These are phyloP conservation scores for Prolemur simus DNA, from an alignment of 2,113 vertebrate genomes.

Conservation along the genomic window DNA sequence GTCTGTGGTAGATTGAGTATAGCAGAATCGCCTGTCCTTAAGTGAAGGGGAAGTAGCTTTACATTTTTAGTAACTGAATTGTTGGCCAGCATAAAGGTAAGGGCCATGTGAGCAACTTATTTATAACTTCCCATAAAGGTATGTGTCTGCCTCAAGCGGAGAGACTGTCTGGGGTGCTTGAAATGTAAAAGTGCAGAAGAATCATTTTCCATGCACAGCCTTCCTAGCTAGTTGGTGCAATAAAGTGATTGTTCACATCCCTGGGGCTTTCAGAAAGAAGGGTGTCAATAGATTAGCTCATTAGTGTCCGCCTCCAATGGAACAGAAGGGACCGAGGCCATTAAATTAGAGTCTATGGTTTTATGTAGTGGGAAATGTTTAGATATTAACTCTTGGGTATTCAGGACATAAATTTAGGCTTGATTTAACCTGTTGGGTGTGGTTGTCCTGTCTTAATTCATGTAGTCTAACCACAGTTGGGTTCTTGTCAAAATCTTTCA, in stretches of 20 bases:
- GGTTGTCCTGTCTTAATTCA: not conserved
- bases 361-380: slow-evolving; percentile 9
- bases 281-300: slow-evolving; percentile 38
- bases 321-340: not conserved
- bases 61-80: slow-evolving; percentile 81
- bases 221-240: slow-evolving; percentile 42
- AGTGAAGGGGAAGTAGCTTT: slow-evolving; percentile 78
- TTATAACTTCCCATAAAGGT: slow-evolving; percentile 78
- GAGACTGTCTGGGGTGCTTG: slow-evolving; percentile 72
- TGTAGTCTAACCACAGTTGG: not conserved
- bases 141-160: slow-evolving; percentile 75
- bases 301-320: slow-evolving; percentile 4
- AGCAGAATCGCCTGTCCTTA: slow-evolving; percentile 77
- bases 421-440: slow-evolving; percentile 40
- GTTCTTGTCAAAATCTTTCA: slow-evolving; percentile 16
- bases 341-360: slow-evolving; percentile 21
- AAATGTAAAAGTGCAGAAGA: slow-evolving; percentile 68
- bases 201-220: slow-evolving; percentile 63
- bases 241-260: slow-evolving; percentile 20
- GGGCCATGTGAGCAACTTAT: slow-evolving; percentile 79
- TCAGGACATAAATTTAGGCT: not conserved
- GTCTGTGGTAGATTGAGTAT: slow-evolving; percentile 75
- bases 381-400: not conserved
- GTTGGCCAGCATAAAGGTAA: slow-evolving; percentile 80
- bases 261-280: slow-evolving; percentile 54